Evolutionary conservation across 2,113 vertebrate genomes (phyloP).

Genomic region (Crotalus viridis): DNA sequence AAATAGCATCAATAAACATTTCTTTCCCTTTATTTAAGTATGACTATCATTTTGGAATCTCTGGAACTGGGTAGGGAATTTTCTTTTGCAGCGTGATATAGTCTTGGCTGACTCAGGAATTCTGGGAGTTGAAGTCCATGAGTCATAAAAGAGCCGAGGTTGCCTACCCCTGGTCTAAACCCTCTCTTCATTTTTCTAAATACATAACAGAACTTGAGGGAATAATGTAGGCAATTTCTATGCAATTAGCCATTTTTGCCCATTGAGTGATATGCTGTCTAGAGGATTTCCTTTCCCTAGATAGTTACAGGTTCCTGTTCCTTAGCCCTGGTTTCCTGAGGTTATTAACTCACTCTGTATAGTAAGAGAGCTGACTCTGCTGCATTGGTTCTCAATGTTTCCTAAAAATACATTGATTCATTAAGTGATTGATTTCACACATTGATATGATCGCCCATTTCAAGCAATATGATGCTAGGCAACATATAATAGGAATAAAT

Average conservation of each 20-base stretch:
- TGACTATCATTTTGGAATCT: neutral
- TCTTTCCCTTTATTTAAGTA: neutral
- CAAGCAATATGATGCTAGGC: neutral
- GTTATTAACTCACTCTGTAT: neutral
- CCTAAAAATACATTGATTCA: neutral
- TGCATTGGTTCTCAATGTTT: neutral
- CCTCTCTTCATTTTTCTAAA: neutral
- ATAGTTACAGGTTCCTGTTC: neutral
- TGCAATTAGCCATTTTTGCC: neutral
- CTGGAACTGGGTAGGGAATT: neutral
- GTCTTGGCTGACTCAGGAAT: too few species aligned
- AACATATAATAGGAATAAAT: neutral
- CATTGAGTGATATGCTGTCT: neutral
- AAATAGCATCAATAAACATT: neutral
- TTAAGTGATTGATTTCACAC: neutral
- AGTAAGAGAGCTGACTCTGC: neutral
- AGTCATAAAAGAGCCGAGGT: too few species aligned
- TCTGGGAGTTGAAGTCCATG: too few species aligned
- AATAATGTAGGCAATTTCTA: neutral
- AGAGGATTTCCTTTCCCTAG: neutral
- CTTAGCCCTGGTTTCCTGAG: neutral
- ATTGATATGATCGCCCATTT: neutral
- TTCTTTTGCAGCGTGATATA: neutral
- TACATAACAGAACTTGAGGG: neutral
- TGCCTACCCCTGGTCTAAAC: neutral